Evolutionary conservation across 2,797 vertebrate genomes (phyloP).

Genomic region (Apogon talboti): DNA sequence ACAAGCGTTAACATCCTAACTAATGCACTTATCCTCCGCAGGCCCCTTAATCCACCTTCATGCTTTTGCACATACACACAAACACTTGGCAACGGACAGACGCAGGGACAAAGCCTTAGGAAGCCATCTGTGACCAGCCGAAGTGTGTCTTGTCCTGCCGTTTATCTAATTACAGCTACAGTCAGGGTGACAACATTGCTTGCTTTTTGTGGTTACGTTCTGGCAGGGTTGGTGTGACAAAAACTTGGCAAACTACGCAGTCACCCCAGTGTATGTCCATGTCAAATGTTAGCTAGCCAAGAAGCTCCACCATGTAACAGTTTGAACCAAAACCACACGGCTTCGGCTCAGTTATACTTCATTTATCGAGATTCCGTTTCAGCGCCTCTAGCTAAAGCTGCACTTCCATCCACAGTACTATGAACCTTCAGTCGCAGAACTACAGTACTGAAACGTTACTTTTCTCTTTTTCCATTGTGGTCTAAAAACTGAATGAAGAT

Average conservation of each 20-base stretch:
- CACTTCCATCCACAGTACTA: no score
- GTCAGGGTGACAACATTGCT: slow-evolving; percentile 64
- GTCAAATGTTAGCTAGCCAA: slow-evolving; percentile 26
- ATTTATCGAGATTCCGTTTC: no score
- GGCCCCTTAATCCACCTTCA: slow-evolving; percentile 71
- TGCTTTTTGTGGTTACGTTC: slow-evolving; percentile 47
- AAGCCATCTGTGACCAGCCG: slow-evolving; percentile 73
- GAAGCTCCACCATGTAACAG: slow-evolving; percentile 18
- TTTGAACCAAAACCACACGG: neutral
- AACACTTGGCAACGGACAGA: slow-evolving; percentile 58
- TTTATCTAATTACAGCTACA: slow-evolving; percentile 77
- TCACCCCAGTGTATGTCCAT: slow-evolving; percentile 26
- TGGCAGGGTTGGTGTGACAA: slow-evolving; percentile 33
- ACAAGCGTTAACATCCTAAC: slow-evolving; percentile 67
- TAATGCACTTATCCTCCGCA: slow-evolving; percentile 73
- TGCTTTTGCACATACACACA: slow-evolving; percentile 30
- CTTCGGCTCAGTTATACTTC: neutral
- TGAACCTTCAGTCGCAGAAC: no score
- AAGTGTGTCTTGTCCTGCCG: slow-evolving; percentile 66
- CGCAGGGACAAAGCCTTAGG: slow-evolving; percentile 57
- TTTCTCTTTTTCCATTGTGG: no score
- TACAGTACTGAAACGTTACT: no score
- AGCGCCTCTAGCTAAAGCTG: no score
- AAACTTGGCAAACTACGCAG: slow-evolving; percentile 33
- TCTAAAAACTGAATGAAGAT: no score